These are phyloP conservation scores for Aphelocoma coerulescens DNA, from an alignment of 2,113 vertebrate genomes.

Conservation along the genomic window DNA sequence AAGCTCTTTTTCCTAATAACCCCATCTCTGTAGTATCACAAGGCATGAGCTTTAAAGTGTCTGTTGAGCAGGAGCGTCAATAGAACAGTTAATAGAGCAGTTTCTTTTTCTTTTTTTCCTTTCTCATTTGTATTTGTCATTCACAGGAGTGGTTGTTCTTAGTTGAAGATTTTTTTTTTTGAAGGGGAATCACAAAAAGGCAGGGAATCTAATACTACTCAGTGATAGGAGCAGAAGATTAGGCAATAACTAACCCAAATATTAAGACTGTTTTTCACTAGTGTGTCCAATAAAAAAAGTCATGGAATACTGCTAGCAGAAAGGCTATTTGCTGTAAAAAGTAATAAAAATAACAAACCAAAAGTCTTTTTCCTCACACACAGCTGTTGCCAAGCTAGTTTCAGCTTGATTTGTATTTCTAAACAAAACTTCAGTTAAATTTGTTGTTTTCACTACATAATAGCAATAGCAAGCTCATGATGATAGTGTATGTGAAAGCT, in stretches of 20 bases:
- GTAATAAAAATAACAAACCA: not conserved
- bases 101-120: not conserved
- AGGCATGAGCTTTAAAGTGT: not conserved
- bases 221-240: not conserved
- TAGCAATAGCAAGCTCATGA: not conserved
- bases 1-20: not conserved
- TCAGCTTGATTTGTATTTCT: not conserved
- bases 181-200: not conserved
- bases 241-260: not conserved
- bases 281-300: not conserved
- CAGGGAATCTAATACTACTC: not conserved
- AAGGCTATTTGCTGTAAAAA: not conserved
- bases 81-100: not conserved
- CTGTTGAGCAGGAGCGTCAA: not conserved
- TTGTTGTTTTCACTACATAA: not conserved
- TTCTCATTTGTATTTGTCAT: not conserved
- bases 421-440: not conserved
- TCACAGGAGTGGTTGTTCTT: not conserved
- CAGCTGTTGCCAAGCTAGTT: not conserved
- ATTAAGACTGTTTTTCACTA: not conserved
- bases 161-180: not conserved
- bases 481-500: not conserved
- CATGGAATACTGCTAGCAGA: not conserved
- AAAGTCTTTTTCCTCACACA: not conserved
- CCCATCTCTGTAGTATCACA: not conserved